Conservation (phyloP, 35 echinoderm and acorn worm genomes). For the Chiridota heheva region DNA sequence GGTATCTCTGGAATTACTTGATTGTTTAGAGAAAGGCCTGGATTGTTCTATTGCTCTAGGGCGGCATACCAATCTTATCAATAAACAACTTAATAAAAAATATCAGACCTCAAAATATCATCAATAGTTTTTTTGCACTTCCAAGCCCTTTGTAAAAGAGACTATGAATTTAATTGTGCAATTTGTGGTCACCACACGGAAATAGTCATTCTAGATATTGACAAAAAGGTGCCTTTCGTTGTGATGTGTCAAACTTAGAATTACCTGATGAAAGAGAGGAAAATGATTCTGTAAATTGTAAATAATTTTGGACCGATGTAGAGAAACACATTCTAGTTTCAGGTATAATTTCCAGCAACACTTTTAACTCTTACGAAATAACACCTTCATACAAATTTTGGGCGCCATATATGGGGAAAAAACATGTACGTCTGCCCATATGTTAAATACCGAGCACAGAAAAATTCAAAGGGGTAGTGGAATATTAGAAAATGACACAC, state of each 20-base stretch:
- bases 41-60: conserved; percentile 25
- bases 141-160: neutral
- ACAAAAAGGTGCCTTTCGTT: conserved; percentile 7
- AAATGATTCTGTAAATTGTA: conserved; percentile 9
- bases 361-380: too few species aligned
- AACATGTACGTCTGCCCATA: too few species aligned
- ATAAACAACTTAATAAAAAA: conserved; percentile 1
- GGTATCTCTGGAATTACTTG: conserved; percentile 14
- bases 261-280: too few species aligned
- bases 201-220: conserved; percentile 12
- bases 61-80: conserved; percentile 23
- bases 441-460: too few species aligned
- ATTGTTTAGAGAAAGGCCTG: conserved; percentile 16
- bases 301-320: neutral
- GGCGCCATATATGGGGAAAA: too few species aligned
- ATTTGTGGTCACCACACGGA: neutral
- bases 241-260: conserved; percentile 9
- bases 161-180: neutral
- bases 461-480: too few species aligned
- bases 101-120: conserved; percentile 22
- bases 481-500: too few species aligned
- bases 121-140: neutral
- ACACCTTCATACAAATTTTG: too few species aligned
- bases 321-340: too few species aligned
- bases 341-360: neutral